Percentiles rank a stretch among this genome's conserved stretches.
phyloP scores from a whole-genome alignment of 2,797 vertebrate genomes.

The Lycodopsis pacificus region DNA sequence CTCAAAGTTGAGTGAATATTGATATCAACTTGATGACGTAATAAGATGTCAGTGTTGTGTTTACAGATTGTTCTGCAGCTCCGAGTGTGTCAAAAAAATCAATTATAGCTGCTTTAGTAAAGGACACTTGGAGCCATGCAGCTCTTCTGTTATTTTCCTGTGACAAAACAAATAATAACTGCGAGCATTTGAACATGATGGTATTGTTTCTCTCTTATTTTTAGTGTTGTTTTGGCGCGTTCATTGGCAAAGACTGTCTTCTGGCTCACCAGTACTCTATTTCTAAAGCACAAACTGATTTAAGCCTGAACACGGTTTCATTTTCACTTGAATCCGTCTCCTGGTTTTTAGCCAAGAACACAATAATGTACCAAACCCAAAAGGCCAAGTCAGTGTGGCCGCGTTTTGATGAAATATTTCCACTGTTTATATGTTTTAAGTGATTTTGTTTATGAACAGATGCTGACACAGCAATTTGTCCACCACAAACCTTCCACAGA shows the following conservation, averaged over 20 bases:
- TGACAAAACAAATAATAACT: neutral
- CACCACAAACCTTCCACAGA: neutral
- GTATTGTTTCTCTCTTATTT: neutral
- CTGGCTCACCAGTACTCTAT: rapidly evolving
- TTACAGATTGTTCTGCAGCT: neutral
- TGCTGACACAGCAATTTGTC: slow-evolving; percentile 5
- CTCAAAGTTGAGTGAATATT: neutral
- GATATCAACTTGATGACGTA: neutral
- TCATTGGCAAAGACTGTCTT: neutral
- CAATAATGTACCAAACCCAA: neutral
- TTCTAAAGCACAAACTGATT: neutral
- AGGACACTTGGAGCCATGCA: neutral
- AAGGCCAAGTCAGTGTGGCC: neutral
- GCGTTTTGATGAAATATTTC: neutral
- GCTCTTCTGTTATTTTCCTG: neutral
- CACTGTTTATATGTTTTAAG: neutral
- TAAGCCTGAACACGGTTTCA: neutral
- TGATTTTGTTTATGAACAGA: neutral
- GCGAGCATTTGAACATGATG: neutral
- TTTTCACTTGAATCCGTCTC: neutral
- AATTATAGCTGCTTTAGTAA: neutral
- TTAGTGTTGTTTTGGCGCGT: neutral
- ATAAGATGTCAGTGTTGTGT: neutral
- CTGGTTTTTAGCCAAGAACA: neutral
- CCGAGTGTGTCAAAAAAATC: too few relatives aligned